A percentile compares a stretch with the other conserved stretches of the same genome.
Evolutionary conservation across 2,113 vertebrate genomes (phyloP).

Genomic region (Petrocephalus microphthalmus): DNA sequence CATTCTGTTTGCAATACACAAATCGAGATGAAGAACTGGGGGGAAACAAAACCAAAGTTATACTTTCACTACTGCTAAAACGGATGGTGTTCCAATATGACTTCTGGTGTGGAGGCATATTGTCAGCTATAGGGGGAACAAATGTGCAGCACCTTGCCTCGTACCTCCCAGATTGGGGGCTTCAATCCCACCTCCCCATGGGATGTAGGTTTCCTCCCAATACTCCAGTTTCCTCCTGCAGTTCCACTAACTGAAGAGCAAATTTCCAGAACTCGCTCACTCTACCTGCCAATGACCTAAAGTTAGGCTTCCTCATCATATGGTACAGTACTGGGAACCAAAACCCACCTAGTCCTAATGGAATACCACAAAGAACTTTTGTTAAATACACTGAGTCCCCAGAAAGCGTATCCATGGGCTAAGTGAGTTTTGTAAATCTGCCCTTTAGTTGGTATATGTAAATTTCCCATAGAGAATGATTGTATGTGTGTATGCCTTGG

Average conservation of each 20-base stretch:
- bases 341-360: background rate
- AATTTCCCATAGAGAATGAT: background rate
- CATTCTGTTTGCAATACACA: background rate
- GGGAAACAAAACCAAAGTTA: background rate
- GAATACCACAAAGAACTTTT: background rate
- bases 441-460: background rate
- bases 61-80: background rate
- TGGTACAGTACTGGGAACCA: background rate
- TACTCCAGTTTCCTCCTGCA: background rate
- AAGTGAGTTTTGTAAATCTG: background rate
- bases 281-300: background rate
- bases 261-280: background rate
- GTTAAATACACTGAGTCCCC: background rate
- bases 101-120: background rate
- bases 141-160: background rate
- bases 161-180: background rate
- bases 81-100: background rate
- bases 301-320: background rate
- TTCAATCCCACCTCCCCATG: background rate
- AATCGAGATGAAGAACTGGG: background rate
- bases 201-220: background rate
- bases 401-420: background rate
- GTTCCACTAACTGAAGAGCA: background rate
- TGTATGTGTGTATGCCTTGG: background rate
- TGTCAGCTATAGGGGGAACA: background rate